Evolutionary conservation across 2,113 vertebrate genomes (phyloP).

Genomic region (Alosa alosa): DNA sequence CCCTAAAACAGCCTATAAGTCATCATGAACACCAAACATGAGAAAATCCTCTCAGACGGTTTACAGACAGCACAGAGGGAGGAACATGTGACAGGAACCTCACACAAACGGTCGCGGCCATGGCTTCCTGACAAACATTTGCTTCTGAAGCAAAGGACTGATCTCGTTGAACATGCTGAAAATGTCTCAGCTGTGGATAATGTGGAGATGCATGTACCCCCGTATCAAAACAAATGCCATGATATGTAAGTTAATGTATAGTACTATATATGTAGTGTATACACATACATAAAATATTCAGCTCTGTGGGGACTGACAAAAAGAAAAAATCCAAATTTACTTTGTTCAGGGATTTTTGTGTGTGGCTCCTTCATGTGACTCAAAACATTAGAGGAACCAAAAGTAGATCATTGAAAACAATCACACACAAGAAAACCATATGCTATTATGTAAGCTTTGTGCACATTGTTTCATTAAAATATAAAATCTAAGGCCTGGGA

Average conservation of each 20-base stretch:
- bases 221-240: not conserved
- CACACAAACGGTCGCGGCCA: slow-evolving; percentile 32
- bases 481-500: not conserved
- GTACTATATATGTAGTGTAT: not conserved
- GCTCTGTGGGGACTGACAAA: not conserved
- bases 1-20: slow-evolving; percentile 2
- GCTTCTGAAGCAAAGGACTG: slow-evolving; percentile 10
- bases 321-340: not conserved
- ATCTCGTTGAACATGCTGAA: not conserved
- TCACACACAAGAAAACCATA: not conserved
- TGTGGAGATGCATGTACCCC: not conserved
- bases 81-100: slow-evolving; percentile 41
- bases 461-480: not conserved
- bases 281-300: not conserved
- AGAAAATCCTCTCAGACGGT: slow-evolving; percentile 2
- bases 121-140: slow-evolving; percentile 42
- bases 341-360: not conserved
- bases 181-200: not conserved
- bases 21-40: not conserved
- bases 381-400: not conserved
- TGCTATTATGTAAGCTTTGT: not conserved
- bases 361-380: not conserved
- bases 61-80: not conserved
- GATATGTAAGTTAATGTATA: not conserved
- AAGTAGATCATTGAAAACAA: not conserved